Percentiles rank a stretch among this genome's conserved stretches.
phyloP scores from a whole-genome alignment of 1,140 invertebrate species.

The Saccostrea cuccullata region DNA sequence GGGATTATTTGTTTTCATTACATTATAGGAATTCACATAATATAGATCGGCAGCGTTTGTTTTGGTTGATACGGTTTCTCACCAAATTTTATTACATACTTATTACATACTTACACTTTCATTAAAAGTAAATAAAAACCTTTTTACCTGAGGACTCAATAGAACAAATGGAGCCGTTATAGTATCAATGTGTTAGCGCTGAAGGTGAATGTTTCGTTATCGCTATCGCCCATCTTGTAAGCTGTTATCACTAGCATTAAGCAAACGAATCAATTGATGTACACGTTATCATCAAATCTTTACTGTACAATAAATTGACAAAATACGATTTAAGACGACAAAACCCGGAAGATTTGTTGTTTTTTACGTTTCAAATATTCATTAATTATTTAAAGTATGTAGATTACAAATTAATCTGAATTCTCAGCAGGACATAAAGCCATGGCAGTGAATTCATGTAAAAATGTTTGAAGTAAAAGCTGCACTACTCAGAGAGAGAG shows the following conservation, averaged over 20 bases:
- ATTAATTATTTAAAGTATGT: constrained; percentile 8
- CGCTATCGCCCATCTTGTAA: neutral
- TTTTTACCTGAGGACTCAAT: constrained; percentile 15
- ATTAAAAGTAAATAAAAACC: constrained; percentile 27
- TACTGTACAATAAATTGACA: constrained; percentile 20
- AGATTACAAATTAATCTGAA: neutral
- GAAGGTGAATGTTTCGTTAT: neutral
- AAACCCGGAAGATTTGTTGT: constrained; percentile 25
- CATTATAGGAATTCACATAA: constrained; percentile 32
- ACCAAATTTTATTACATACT: constrained; percentile 8
- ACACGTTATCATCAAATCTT: neutral
- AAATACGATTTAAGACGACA: constrained; percentile 11
- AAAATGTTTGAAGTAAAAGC: neutral
- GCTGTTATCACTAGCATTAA: neutral
- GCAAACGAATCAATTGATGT: constrained; percentile 35
- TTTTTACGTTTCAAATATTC: constrained; percentile 5
- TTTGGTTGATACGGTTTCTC: neutral
- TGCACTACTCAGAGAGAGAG: neutral
- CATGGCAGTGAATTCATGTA: neutral
- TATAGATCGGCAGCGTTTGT: neutral
- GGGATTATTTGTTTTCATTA: constrained; percentile 21
- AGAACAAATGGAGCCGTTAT: constrained; percentile 25
- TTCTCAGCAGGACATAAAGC: neutral
- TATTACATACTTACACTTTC: constrained; percentile 34
- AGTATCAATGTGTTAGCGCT: neutral